phyloP scores from a whole-genome alignment of 2,113 vertebrate species.

The Cyanoliseus patagonus region DNA sequence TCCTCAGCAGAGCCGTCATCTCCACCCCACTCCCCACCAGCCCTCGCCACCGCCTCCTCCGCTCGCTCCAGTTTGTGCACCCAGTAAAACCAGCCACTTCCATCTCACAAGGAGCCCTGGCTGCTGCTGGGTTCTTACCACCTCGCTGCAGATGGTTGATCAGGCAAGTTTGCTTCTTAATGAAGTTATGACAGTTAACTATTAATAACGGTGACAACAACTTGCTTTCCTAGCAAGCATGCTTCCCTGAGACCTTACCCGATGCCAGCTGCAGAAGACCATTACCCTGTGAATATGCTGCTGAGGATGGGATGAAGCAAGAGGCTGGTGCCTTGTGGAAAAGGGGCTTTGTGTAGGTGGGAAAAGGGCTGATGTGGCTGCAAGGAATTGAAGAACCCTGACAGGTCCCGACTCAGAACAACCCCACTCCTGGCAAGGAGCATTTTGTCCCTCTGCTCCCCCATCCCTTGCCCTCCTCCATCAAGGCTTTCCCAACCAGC shows the following conservation, averaged over 20 bases:
- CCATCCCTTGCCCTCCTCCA: not conserved
- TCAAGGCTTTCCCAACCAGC: not conserved
- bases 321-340: fast-evolving
- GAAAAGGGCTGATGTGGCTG: not conserved
- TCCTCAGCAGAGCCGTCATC: slow-evolving; percentile 19
- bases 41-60: not conserved
- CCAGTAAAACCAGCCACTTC: not conserved
- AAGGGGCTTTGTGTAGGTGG: not conserved
- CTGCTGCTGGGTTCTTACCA: fast-evolving
- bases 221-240: not conserved
- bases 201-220: not conserved
- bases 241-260: not conserved
- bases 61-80: not conserved
- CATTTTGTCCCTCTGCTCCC: not conserved
- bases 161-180: not conserved
- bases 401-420: not conserved
- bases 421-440: not conserved
- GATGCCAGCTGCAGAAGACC: not conserved
- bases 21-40: not conserved
- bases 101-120: not conserved
- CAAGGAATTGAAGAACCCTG: not conserved
- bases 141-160: not conserved
- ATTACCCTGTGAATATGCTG: fast-evolving
- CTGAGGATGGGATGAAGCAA: not conserved
- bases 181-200: not conserved